Evolutionary conservation across 2,113 vertebrate genomes (phyloP).

Genomic region (Ardeotis arabs): DNA sequence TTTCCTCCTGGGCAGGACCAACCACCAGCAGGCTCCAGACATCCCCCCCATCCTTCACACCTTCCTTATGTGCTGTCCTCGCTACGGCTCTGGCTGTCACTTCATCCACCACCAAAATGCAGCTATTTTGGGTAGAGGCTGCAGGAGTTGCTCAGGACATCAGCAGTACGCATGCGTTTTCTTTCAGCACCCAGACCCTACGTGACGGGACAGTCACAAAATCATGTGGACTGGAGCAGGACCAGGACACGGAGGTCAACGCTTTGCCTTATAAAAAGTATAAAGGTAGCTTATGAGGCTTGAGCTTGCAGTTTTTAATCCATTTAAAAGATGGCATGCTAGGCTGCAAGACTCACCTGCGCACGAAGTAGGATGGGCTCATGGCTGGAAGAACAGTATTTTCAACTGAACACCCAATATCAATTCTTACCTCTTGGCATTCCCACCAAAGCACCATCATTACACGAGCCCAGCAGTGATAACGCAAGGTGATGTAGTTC

Average conservation of each 20-base stretch:
- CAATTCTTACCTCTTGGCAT: not conserved
- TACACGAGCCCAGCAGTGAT: not conserved
- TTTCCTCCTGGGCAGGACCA: not conserved
- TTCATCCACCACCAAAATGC: not conserved
- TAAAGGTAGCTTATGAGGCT: not conserved
- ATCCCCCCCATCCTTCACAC: not conserved
- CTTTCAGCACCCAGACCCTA: not conserved
- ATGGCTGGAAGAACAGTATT: not conserved
- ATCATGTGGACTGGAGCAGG: not conserved
- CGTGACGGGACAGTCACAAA: not conserved
- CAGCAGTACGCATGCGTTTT: rapidly evolving
- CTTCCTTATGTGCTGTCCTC: rapidly evolving
- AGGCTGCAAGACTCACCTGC: not conserved
- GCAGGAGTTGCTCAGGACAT: not conserved
- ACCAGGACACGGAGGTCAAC: not conserved
- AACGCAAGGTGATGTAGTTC: not conserved
- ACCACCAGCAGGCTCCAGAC: not conserved
- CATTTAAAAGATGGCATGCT: rapidly evolving
- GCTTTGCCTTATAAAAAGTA: not conserved
- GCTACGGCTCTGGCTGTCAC: not conserved
- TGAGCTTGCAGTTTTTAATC: not conserved
- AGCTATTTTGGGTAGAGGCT: not conserved
- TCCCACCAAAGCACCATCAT: not conserved
- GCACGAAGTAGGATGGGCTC: rapidly evolving
- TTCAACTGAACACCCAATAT: not conserved